Conservation (phyloP, 1,140 invertebrate genomes). For the Geopemphigus sp. region DNA sequence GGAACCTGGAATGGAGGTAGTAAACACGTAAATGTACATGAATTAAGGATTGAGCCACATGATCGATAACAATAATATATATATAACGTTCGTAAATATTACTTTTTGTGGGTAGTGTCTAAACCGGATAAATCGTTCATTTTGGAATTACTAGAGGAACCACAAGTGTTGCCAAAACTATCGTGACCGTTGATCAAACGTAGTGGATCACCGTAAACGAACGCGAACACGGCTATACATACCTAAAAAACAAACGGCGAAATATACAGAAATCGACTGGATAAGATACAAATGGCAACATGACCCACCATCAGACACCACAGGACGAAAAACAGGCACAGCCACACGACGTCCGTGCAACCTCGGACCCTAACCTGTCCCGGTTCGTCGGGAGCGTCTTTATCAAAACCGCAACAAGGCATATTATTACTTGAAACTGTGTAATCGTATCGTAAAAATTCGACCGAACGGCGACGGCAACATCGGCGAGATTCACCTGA, state of each 20-base stretch:
- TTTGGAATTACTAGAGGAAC: conserved; percentile 73
- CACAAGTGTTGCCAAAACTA: conserved; percentile 94
- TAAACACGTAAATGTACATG: background rate
- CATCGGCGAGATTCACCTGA: no score
- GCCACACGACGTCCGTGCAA: conserved; percentile 84
- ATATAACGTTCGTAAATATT: conserved; percentile 52
- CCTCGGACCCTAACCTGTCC: conserved; percentile 53
- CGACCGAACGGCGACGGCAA: no score
- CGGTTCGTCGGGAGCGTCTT: conserved; percentile 29
- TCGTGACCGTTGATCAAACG: conserved; percentile 90
- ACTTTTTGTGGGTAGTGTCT: conserved; percentile 76
- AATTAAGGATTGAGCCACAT: no score
- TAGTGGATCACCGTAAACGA: conserved; percentile 84
- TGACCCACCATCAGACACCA: conserved; percentile 80
- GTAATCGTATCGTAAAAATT: no score
- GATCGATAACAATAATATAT: background rate
- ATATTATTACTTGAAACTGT: no score
- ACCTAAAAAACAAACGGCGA: conserved; percentile 61
- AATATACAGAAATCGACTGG: background rate
- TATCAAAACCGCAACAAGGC: conserved; percentile 50
- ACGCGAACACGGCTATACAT: conserved; percentile 81
- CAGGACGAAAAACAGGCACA: conserved; percentile 78
- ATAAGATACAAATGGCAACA: background rate
- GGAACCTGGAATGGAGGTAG: conserved; percentile 59
- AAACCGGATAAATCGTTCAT: conserved; percentile 75